These are phyloP conservation scores for Mesoclemmys tuberculata DNA, from an alignment of 2,113 vertebrate species.

Conservation along the genomic window DNA sequence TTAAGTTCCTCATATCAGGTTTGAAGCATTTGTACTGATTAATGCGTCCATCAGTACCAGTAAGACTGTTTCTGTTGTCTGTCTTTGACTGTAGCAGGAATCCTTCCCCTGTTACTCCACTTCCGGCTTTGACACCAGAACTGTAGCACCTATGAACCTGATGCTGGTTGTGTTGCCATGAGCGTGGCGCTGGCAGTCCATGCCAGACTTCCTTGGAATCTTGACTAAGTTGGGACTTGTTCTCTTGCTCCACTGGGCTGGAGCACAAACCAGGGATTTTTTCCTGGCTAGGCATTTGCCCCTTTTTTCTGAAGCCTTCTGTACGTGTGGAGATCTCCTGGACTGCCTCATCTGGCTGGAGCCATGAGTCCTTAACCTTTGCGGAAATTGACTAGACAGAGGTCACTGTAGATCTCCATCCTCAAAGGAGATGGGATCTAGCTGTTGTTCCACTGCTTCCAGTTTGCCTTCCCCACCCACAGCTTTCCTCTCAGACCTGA, in stretches of 20 bases:
- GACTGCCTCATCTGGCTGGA: neutral
- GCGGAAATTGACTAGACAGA: neutral
- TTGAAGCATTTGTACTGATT: neutral
- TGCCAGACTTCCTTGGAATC: accelerated
- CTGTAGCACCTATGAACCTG: no score
- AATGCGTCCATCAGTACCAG: neutral
- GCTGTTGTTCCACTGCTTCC: neutral
- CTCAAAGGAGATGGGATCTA: neutral
- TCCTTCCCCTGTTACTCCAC: neutral
- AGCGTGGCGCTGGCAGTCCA: neutral
- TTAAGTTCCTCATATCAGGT: neutral
- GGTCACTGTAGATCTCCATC: neutral
- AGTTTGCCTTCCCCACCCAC: neutral
- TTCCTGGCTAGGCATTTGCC: neutral
- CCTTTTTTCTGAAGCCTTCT: neutral
- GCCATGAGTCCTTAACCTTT: accelerated
- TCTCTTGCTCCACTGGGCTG: neutral
- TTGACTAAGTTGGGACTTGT: neutral
- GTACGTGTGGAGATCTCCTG: no score
- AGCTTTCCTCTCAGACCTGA: neutral
- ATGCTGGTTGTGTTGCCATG: no score
- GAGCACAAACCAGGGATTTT: neutral
- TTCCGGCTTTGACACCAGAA: no score
- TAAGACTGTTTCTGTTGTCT: neutral
- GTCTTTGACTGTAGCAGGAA: neutral